Percentiles rank a stretch among this genome's conserved stretches.
Evolutionary conservation across 2,113 vertebrate species (phyloP).

Genomic region (Danionella cerebrum): DNA sequence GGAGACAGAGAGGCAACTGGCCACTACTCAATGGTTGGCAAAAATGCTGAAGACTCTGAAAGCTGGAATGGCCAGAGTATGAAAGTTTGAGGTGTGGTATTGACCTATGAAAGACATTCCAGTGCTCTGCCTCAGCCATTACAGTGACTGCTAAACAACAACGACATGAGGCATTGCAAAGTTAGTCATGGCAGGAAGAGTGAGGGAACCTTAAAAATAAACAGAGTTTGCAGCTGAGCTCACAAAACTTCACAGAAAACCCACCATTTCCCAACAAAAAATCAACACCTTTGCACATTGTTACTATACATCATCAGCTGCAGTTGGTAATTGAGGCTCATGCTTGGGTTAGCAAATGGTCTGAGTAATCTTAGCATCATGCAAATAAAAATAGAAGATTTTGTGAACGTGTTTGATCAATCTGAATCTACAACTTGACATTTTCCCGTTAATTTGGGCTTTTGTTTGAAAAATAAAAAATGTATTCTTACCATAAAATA

Average conservation of each 20-base stretch:
- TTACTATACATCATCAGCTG: not conserved
- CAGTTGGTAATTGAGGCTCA: not conserved
- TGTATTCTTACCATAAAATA: no score
- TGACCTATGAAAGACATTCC: slow-evolving; percentile 45
- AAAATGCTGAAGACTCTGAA: slow-evolving; percentile 19
- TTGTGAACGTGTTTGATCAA: no score
- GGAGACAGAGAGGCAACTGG: slow-evolving; percentile 18
- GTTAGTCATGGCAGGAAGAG: slow-evolving; percentile 4
- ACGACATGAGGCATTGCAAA: slow-evolving; percentile 19
- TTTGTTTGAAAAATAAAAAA: no score
- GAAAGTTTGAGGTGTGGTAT: slow-evolving; percentile 33
- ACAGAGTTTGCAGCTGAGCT: not conserved
- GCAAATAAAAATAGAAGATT: no score
- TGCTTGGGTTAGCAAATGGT: not conserved
- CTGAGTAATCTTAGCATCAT: not conserved
- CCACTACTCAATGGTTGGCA: slow-evolving; percentile 38
- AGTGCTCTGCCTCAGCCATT: slow-evolving; percentile 31
- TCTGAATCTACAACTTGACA: no score
- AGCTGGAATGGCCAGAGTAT: slow-evolving; percentile 18
- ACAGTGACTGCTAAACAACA: slow-evolving; percentile 36
- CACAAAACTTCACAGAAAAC: not conserved
- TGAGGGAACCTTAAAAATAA: slow-evolving; percentile 4
- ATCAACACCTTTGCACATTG: not conserved
- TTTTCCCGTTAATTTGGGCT: no score
- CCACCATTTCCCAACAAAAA: not conserved